Evolutionary conservation across 1,140 invertebrate genomes (phyloP).

Genomic region (Drosophila ironensis): DNA sequence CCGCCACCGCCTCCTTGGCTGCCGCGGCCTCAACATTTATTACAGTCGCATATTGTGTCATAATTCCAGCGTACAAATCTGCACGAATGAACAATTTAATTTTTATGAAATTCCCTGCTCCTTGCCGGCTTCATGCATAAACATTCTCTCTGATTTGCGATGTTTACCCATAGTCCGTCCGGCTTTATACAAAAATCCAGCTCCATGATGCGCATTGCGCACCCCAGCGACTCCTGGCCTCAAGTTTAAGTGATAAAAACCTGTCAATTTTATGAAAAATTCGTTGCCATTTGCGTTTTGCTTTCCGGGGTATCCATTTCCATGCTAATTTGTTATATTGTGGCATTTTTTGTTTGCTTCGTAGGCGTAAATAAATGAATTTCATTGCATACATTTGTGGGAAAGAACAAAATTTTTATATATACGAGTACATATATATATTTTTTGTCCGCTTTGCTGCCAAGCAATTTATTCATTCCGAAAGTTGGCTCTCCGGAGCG

Average conservation of each 20-base stretch:
- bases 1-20: conserved; percentile 14
- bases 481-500: conserved; percentile 37
- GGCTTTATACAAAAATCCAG: not conserved
- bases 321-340: conserved; percentile 49
- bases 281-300: conserved; percentile 19
- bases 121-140: conserved; percentile 25
- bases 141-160: conserved; percentile 39
- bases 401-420: not conserved
- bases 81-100: conserved; percentile 58
- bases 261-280: conserved; percentile 39
- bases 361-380: conserved; percentile 48
- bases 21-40: conserved; percentile 38
- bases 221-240: too few species aligned
- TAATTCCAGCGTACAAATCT: conserved; percentile 44
- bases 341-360: conserved; percentile 20
- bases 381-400: conserved; percentile 44
- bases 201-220: conserved; percentile 2
- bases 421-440: not conserved
- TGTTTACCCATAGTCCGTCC: conserved; percentile 27
- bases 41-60: conserved; percentile 47
- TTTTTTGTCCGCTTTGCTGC: conserved; percentile 17
- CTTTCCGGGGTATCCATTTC: conserved; percentile 30
- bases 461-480: conserved; percentile 40
- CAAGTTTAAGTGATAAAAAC: conserved; percentile 30
- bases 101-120: conserved; percentile 41